phyloP scores from a whole-genome alignment of 2,888 invertebrate species.

The Leucoma salicis region DNA sequence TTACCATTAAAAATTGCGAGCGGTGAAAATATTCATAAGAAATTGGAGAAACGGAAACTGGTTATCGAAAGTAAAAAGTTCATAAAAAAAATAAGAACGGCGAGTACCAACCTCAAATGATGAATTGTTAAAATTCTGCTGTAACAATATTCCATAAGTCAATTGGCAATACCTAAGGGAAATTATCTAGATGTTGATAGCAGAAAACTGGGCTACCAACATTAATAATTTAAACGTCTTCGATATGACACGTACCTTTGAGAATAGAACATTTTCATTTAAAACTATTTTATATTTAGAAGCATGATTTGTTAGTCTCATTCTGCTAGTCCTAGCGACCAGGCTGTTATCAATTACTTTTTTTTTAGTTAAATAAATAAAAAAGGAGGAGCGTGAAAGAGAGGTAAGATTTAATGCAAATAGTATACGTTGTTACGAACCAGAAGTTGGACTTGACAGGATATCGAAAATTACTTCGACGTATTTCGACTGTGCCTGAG shows the following conservation, averaged over 20 bases:
- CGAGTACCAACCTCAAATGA: constrained; percentile 38
- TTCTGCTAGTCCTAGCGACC: too few species aligned
- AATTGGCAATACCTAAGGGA: constrained; percentile 61
- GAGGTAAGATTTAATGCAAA: too few species aligned
- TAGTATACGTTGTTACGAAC: too few species aligned
- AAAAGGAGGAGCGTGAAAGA: too few species aligned
- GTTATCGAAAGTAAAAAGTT: constrained; percentile 32
- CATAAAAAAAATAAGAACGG: constrained; percentile 30
- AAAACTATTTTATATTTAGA: constrained; percentile 3
- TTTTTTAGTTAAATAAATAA: too few species aligned
- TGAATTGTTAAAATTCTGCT: constrained; percentile 56
- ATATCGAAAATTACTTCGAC: too few species aligned
- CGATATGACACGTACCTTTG: constrained; percentile 20
- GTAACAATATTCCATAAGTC: constrained; percentile 55
- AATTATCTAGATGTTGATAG: constrained; percentile 54
- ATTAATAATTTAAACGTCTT: constrained; percentile 37
- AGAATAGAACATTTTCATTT: constrained; percentile 9
- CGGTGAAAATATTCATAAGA: constrained; percentile 28
- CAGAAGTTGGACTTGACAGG: too few species aligned
- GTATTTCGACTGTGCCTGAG: too few species aligned
- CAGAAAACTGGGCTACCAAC: constrained; percentile 26
- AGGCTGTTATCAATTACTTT: too few species aligned
- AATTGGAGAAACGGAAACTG: constrained; percentile 30
- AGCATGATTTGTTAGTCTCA: too few species aligned
- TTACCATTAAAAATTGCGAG: constrained; percentile 32